Conservation (phyloP, 1,140 invertebrate genomes). For the Neotoxoptera formosana region DNA sequence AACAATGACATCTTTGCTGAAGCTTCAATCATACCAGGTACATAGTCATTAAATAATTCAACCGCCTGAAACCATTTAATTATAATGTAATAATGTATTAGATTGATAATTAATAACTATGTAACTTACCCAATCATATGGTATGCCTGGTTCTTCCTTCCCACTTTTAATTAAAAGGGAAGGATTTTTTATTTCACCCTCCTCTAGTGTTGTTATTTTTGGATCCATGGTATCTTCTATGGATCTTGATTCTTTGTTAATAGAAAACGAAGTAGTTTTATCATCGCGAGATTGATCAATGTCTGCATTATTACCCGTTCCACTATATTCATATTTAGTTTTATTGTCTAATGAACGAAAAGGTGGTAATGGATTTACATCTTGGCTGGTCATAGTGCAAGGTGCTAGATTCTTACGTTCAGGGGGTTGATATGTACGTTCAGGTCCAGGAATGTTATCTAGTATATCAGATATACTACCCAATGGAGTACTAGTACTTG, state of each 20-base stretch:
- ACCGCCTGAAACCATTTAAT: conserved; percentile 70
- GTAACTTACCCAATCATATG: conserved; percentile 77
- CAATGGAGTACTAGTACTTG: conserved; percentile 40
- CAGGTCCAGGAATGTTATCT: conserved; percentile 46
- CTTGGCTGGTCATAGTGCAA: conserved; percentile 52
- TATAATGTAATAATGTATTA: not conserved
- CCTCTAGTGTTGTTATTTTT: conserved; percentile 25
- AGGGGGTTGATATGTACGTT: conserved; percentile 33
- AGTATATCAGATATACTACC: conserved; percentile 54
- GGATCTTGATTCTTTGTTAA: conserved; percentile 32
- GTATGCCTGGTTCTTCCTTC: conserved; percentile 79
- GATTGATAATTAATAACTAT: not conserved
- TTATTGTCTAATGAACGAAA: conserved; percentile 50
- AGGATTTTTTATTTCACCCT: conserved; percentile 53
- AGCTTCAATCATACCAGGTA: conserved; percentile 88
- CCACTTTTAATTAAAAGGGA: conserved; percentile 59
- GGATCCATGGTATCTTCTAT: conserved; percentile 35
- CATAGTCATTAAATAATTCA: conserved; percentile 85
- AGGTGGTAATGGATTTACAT: conserved; percentile 44
- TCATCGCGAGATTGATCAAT: conserved; percentile 29
- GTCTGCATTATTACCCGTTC: not conserved
- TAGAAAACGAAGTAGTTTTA: conserved; percentile 21
- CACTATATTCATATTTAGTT: conserved; percentile 42
- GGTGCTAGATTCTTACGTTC: conserved; percentile 44
- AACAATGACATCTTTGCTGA: conserved; percentile 95